Conservation (phyloP, 2,113 vertebrate species). For the Grus americana region DNA sequence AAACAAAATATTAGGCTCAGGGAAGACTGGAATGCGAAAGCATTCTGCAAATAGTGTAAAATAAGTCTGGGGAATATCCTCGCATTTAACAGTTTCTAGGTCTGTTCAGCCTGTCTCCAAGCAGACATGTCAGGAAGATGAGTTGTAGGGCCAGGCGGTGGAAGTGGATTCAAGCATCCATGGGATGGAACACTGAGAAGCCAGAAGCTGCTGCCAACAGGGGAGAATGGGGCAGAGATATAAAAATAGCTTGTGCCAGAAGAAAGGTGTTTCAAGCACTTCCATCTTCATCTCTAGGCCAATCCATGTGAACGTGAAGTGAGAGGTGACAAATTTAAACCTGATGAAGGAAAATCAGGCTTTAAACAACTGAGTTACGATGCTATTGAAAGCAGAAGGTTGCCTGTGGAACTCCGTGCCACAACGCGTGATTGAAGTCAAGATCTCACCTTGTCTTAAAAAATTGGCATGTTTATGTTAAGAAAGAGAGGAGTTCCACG, state of each 20-base stretch:
- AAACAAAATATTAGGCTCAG: constrained; percentile 56
- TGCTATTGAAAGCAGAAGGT: not conserved
- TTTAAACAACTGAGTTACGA: not conserved
- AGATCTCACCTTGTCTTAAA: not conserved
- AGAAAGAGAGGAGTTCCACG: not conserved
- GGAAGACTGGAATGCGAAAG: not conserved
- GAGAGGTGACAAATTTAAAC: constrained; percentile 4
- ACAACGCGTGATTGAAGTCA: not conserved
- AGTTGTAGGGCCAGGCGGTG: not conserved
- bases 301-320: not conserved
- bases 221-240: not conserved
- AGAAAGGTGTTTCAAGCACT: not conserved
- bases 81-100: not conserved
- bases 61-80: constrained; percentile 18
- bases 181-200: not conserved
- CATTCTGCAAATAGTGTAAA: constrained; percentile 50
- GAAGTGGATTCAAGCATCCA: not conserved
- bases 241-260: not conserved
- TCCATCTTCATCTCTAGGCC: not conserved
- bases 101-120: not conserved
- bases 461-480: not conserved
- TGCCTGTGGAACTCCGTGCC: not conserved
- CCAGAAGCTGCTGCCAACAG: not conserved
- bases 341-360: not conserved
- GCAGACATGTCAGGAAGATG: not conserved